Evolutionary conservation across 2,888 invertebrate genomes (phyloP), one percentile per base, ranked within the genome.

Genomic region (Scaptomyza flava): DNA sequence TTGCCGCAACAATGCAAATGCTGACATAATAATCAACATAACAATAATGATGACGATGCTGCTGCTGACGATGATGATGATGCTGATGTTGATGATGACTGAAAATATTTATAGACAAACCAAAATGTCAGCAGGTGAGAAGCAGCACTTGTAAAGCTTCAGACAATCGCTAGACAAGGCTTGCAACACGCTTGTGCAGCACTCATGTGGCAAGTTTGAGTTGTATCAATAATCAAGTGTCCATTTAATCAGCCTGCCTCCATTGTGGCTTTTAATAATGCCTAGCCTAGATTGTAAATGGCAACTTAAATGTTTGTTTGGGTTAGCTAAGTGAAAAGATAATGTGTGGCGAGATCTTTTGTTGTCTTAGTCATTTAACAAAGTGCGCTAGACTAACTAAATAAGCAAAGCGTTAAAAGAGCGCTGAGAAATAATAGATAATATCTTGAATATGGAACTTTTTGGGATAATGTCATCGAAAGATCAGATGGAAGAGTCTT

Each of bases 101-200:
- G 27, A 63, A 43, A 61, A 72, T 66, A 64, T 68, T 71, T 71
- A 71, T 72, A 63, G 68, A 69, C 64, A 58, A 51, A 59, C 67
- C 48, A 14, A 77, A 76, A 70, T 73, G 76, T 65, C 79, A 77
- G 61, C 67, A 82, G 77, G 83, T 82, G 81, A 75, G 79, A 71
- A 76, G 71, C 81, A 76, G 72, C 81, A 83, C 81, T 83, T 83
- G 79, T 78, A 65, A 58, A 65, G 81, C 81, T 81, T 81, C 77
- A 79, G 64, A 63, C 79, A 70, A 52, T 14, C 42, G 38, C 63
- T 63, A 62, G 64, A 60, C 60, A 46, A 23, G 8, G 45, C 70
- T 72, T 77, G 70, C 72, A 68, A 53, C 74, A 72, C 54, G 43
- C 36, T 45, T 52, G 42, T 59, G 58, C 46, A 57, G 59, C 70